These are phyloP conservation scores for Neomicropteryx cornuta DNA, from an alignment of 1,140 invertebrate genomes.

Conservation along the genomic window DNA sequence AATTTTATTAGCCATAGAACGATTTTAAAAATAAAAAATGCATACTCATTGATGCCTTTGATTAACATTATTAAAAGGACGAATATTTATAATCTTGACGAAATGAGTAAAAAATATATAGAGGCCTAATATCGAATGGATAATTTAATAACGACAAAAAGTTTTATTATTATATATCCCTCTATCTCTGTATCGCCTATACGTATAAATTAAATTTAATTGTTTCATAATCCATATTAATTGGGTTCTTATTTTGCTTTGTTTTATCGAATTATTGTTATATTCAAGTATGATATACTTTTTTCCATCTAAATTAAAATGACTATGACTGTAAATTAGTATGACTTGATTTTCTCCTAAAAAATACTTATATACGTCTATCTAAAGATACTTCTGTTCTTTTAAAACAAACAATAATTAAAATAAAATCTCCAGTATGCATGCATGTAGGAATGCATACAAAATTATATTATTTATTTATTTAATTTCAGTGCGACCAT, in stretches of 20 bases:
- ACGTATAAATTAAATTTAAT: no score
- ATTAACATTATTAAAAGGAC: background rate
- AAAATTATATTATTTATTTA: constrained; percentile 4
- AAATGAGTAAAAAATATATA: background rate
- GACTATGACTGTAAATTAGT: no score
- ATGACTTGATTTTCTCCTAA: no score
- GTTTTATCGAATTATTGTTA: no score
- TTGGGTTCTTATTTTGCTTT: no score
- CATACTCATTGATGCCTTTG: background rate
- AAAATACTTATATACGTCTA: constrained; percentile 2
- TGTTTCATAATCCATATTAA: no score
- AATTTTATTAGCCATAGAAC: background rate
- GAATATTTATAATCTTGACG: background rate
- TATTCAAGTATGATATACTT: no score
- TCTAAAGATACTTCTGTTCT: constrained; percentile 5
- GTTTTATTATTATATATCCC: no score
- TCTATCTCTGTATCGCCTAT: no score
- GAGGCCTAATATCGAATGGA: background rate
- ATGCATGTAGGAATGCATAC: background rate
- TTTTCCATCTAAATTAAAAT: no score
- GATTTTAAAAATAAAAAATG: background rate
- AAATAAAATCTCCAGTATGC: background rate
- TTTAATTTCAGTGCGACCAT: constrained; percentile 43
- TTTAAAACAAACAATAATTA: constrained; percentile 4
- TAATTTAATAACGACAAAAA: background rate